A percentile compares a stretch with the other conserved stretches of the same genome.
phyloP scores from a whole-genome alignment of 2,113 vertebrate species.

The Dunckerocampus dactyliophorus region DNA sequence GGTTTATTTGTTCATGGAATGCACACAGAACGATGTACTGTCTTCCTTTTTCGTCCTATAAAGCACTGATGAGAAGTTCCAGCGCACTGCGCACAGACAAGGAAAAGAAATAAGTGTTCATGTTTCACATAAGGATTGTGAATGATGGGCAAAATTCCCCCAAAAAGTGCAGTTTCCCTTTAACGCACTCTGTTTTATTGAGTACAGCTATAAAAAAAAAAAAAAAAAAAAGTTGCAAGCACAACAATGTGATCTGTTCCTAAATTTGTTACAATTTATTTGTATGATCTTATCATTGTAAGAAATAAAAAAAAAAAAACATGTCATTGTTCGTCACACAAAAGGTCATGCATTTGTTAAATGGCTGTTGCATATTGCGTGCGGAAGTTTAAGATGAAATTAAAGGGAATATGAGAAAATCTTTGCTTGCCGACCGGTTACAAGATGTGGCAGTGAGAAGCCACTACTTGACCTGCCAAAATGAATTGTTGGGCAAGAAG shows the following conservation, averaged over 20 bases:
- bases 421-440: constrained; percentile 3
- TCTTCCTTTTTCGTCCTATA: no score
- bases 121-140: no score
- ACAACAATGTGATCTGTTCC: background rate
- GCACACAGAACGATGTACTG: no score
- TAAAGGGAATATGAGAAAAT: constrained; percentile 49
- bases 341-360: background rate
- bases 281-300: no score
- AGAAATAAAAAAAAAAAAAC: background rate
- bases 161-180: no score
- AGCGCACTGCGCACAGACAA: no score
- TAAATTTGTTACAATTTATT: background rate
- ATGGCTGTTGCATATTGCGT: background rate
- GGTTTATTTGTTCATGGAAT: no score
- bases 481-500: constrained; percentile 50
- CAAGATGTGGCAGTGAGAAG: constrained; percentile 36
- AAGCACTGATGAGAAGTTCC: no score
- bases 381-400: constrained; percentile 45
- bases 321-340: background rate
- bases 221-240: background rate
- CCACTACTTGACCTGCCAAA: constrained; percentile 47
- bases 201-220: background rate
- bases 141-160: no score
- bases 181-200: no score
- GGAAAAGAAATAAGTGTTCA: no score